Base-by-base conservation (phyloP, 2,113 vertebrate genomes). In the Chloebia gouldiae region DNA sequence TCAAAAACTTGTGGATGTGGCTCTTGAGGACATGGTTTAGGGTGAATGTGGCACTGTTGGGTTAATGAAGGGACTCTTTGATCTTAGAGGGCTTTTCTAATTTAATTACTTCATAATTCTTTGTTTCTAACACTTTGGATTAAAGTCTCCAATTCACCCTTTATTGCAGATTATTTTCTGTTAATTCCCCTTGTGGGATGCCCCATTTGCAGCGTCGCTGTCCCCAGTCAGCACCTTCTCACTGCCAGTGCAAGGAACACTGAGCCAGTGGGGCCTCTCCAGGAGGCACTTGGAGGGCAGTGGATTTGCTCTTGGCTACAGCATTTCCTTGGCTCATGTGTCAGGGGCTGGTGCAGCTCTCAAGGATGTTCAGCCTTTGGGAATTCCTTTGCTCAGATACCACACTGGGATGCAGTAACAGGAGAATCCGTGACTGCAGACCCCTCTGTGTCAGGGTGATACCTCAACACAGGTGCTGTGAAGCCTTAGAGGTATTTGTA, bases 321-420 rank as follows among this genome's bases (percentile, higher is more conserved):
- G 39, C 0, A 0, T 44, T 61, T 76, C 76, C 80, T 65, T 65
- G 57, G 28, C 54, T 79, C 33, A 2, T 0, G 2, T 27, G 30
- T 22, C 50, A 68, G 33, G 13, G 37, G 9, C 27, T 65, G 84
- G 25, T 7, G 9, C n/a, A 47, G 53, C 28, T 64, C 66, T 51
- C 50, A 61, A 35, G 44, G 51, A 37, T 57, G 50, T 40, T 39
- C 56, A 78, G 9, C n/a, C 66, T 57, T 72, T 0, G 2, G 25
- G 35, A 44, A 37, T 80, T 51, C 19, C 11, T 61, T 17, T 42
- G n/a, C 91, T 61, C n/a, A 33, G 42, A 18, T 37, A 6, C 63
- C 22, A 6, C 2, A 12, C 30, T 27, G 70, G 42, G 65, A 35
- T 66, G 65, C 50, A 68, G 51, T 22, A 33, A 33, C 0, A 2